Evolutionary conservation across 2,888 invertebrate genomes (phyloP), one percentile per base, ranked within the genome.

Genomic region (Thyatira batis): DNA sequence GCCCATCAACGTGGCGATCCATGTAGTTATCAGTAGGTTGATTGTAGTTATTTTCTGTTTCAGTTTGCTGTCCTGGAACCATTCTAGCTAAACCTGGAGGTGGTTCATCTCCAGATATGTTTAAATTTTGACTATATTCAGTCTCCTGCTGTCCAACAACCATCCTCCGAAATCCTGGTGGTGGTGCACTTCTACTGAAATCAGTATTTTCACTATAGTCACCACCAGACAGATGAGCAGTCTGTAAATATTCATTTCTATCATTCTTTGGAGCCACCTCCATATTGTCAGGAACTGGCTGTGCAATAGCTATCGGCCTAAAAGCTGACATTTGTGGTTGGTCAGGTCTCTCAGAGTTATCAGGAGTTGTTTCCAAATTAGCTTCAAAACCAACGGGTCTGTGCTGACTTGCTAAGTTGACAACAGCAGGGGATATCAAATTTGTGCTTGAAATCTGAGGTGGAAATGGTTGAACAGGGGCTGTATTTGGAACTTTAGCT

Each of bases 181-280:
- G 94, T 0, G 94, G 94, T 58, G 93, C 85, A 54, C 89, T 86
- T 33, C 76, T 70, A 54, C 84, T 85, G 45, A 86, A 88, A 63
- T 91, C 88, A 3, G 89, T 86, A 65, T 92, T 92, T 59, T 89
- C 91, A 10, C 81, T 82, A 62, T 87, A 92, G 64, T 92, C 92
- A 9, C 88, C 85, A 65, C 94, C 93, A 1, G 95, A 95, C 48
- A 96, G 82, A 71, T 95, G 95, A 17, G 95, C 95, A 1, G 96
- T 96, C 84, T 96, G 95, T 55, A 96, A 84, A 78, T 96, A 96
- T 78, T 96, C 95, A 77, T 96, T 95, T 55, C 96, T 91, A 68
- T 96, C 96, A 76, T 94, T 94, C 58, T 93, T 94, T 0, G 95
- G 94, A 10, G 93, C 93, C 25, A 94, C 91, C 80, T 95, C 95